phyloP scores from a whole-genome alignment of 2,888 invertebrate species.

The Acleris cristana region DNA sequence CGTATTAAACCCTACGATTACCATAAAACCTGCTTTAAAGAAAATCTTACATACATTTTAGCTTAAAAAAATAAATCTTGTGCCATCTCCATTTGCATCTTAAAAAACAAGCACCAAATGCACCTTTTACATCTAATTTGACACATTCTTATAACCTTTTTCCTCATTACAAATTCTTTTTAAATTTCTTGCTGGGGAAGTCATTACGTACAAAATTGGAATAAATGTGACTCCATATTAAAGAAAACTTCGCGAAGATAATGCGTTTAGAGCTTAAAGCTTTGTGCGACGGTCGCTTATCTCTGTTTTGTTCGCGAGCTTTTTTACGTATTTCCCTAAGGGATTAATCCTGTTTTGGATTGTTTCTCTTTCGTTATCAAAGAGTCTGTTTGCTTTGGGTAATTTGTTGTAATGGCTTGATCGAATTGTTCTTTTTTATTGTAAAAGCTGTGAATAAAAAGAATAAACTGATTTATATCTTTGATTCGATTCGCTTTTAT shows the following conservation, averaged over 20 bases:
- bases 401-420: neutral
- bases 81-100: neutral
- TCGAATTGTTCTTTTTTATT: neutral
- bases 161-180: slow-evolving; percentile 2
- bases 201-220: slow-evolving; percentile 30
- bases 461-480: too few species aligned
- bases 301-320: slow-evolving; percentile 21
- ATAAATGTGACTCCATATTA: slow-evolving; percentile 34
- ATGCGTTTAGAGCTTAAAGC: slow-evolving; percentile 30
- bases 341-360: slow-evolving; percentile 21
- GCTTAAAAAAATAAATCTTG: too few species aligned
- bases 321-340: slow-evolving; percentile 30
- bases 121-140: slow-evolving; percentile 23
- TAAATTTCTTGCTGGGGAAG: slow-evolving; percentile 2
- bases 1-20: too few species aligned
- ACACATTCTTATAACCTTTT: slow-evolving; percentile 12
- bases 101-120: slow-evolving; percentile 2
- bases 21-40: too few species aligned
- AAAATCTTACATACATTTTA: too few species aligned
- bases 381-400: neutral
- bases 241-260: slow-evolving; percentile 24
- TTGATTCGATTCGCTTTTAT: too few species aligned
- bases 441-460: too few species aligned
- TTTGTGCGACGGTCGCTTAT: slow-evolving; percentile 26
- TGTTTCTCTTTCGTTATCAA: slow-evolving; percentile 18